These are phyloP conservation scores for Panulirus ornatus DNA, from an alignment of 1,140 invertebrate species.

Conservation along the genomic window DNA sequence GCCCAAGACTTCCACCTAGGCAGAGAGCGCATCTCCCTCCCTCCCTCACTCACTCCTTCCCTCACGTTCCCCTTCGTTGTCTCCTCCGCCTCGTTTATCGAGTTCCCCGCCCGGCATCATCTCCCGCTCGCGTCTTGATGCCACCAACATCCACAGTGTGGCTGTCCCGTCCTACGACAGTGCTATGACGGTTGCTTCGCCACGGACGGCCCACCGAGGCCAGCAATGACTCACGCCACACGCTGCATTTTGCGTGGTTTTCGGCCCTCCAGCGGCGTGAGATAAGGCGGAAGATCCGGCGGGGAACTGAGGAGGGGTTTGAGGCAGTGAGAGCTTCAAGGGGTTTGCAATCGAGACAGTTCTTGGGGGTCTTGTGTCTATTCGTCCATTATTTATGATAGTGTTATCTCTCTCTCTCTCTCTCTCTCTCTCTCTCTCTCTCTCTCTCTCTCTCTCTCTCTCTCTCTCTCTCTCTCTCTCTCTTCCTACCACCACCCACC, in stretches of 20 bases:
- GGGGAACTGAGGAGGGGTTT: background rate
- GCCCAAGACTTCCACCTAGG: too few species aligned
- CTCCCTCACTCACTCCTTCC: background rate
- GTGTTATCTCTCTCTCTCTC: constrained; percentile 64
- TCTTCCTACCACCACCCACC: too few species aligned
- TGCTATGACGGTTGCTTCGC: constrained; percentile 4
- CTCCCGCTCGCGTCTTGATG: constrained; percentile 36
- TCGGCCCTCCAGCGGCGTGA: background rate
- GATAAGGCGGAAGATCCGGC: background rate
- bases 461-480: too few species aligned
- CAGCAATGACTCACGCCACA: too few species aligned
- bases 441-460: too few species aligned
- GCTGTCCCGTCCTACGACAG: constrained; percentile 2
- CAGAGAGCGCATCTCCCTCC: background rate
- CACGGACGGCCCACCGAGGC: background rate
- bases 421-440: too few species aligned
- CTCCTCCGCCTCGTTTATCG: constrained; percentile 28
- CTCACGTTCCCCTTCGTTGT: background rate
- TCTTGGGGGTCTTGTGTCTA: constrained; percentile 44
- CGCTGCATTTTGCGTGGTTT: too few species aligned
- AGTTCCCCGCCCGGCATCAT: constrained; percentile 35
- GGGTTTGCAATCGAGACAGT: background rate
- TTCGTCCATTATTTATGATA: constrained; percentile 65
- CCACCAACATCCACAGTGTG: constrained; percentile 42
- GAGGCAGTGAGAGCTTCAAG: background rate